Conservation (phyloP, 2,888 invertebrate species). For the Drosophila seclusa region DNA sequence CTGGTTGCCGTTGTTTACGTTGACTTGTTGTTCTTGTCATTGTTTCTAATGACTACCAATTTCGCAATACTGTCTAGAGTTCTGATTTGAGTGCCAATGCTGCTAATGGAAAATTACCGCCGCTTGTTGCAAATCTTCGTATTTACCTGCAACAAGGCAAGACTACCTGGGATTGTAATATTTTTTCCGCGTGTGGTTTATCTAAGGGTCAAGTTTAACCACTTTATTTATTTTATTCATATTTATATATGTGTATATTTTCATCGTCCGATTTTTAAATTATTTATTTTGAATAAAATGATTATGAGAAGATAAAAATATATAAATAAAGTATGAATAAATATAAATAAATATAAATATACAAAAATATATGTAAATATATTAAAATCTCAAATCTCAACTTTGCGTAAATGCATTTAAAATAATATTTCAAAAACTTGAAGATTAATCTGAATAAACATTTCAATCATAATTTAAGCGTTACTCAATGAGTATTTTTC, state of each 20-base stretch:
- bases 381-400: too few relatives aligned
- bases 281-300: not conserved
- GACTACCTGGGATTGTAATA: slow-evolving; percentile 14
- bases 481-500: slow-evolving; percentile 7
- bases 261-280: rapidly evolving
- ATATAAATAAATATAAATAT: too few relatives aligned
- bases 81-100: slow-evolving; percentile 8
- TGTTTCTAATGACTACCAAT: slow-evolving; percentile 16
- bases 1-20: slow-evolving; percentile 16
- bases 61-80: slow-evolving; percentile 34
- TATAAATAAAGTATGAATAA: not conserved
- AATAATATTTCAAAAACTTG: not conserved
- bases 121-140: slow-evolving; percentile 21
- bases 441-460: not conserved
- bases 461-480: not conserved
- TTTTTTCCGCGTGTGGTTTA: not conserved
- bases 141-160: not conserved
- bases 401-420: not conserved
- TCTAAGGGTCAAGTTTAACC: not conserved
- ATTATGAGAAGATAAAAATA: not conserved
- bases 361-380: too few relatives aligned
- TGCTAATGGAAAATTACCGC: slow-evolving; percentile 44
- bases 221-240: not conserved
- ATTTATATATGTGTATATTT: not conserved
- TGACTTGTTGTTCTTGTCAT: slow-evolving; percentile 5